Evolutionary conservation across 2,888 invertebrate species (phyloP).

Genomic region (Euzetes globulus): DNA sequence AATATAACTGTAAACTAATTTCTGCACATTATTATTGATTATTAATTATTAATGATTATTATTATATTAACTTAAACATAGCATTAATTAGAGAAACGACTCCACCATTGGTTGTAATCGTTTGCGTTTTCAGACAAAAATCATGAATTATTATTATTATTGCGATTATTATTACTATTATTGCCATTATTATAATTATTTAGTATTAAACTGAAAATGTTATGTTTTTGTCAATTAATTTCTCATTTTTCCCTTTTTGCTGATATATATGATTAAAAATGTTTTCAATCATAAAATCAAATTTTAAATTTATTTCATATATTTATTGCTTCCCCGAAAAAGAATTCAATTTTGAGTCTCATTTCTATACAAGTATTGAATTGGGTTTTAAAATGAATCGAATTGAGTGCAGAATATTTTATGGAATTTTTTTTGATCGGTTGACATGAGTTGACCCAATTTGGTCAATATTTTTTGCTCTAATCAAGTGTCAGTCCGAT

Average conservation of each 20-base stretch:
- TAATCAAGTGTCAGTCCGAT: too few relatives aligned
- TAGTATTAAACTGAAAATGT: too few relatives aligned
- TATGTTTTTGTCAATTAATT: not conserved
- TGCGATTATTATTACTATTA: slow-evolving; percentile 7
- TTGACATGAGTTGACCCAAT: too few relatives aligned
- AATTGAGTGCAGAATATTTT: too few relatives aligned
- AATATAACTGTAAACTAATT: slow-evolving; percentile 8
- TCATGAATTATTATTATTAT: not conserved
- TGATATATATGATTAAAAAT: slow-evolving; percentile 18
- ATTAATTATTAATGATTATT: slow-evolving; percentile 12
- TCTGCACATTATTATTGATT: slow-evolving; percentile 3
- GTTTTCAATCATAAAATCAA: not conserved
- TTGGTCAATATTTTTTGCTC: too few relatives aligned
- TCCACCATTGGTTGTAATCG: slow-evolving; percentile 1
- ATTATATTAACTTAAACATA: slow-evolving; percentile 1
- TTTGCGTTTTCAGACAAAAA: slow-evolving; percentile 9
- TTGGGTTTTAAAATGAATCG: too few relatives aligned
- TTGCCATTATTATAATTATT: slow-evolving; percentile 4
- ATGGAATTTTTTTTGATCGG: too few relatives aligned
- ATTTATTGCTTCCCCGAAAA: too few relatives aligned
- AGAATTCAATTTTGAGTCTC: too few relatives aligned
- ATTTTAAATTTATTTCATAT: too few relatives aligned
- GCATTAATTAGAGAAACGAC: slow-evolving; percentile 5
- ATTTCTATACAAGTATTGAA: too few relatives aligned
- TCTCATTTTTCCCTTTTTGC: not conserved